Evolutionary conservation across 2,888 invertebrate species (phyloP).

Genomic region (Drosophila aldrichi): DNA sequence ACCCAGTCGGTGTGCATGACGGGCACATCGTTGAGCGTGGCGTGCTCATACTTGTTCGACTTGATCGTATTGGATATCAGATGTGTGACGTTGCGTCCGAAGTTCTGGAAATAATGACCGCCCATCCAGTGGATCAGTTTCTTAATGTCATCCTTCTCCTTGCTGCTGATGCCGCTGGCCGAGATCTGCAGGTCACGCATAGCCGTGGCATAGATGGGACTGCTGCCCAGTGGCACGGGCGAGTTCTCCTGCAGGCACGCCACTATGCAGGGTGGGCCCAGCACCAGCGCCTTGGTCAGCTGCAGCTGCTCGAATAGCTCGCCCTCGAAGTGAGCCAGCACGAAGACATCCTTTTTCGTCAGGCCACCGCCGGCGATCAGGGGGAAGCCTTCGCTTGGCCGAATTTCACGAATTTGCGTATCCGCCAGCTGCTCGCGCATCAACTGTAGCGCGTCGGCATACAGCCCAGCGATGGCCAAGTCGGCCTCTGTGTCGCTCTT

Average conservation of each 20-base stretch:
- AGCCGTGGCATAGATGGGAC: constrained; percentile 92
- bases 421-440: constrained; percentile 80
- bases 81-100: constrained; percentile 91
- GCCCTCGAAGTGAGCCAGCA: constrained; percentile 92
- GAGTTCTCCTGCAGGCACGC: constrained; percentile 90
- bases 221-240: constrained; percentile 90
- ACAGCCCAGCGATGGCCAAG: constrained; percentile 43
- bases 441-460: constrained; percentile 62
- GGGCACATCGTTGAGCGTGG: constrained; percentile 86
- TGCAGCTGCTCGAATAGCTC: constrained; percentile 89
- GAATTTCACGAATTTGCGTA: constrained; percentile 87
- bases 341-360: constrained; percentile 90
- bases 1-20: constrained; percentile 93
- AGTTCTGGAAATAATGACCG: constrained; percentile 88
- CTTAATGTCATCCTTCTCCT: constrained; percentile 87
- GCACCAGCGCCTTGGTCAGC: constrained; percentile 89
- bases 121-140: constrained; percentile 91
- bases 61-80: constrained; percentile 91
- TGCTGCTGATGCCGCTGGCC: constrained; percentile 87
- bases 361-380: constrained; percentile 87
- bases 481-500: constrained; percentile 44
- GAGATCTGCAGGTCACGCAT: constrained; percentile 91
- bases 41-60: constrained; percentile 91
- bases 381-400: constrained; percentile 87
- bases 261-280: constrained; percentile 93